Evolutionary conservation across 2,113 vertebrate genomes (phyloP).

Genomic region (Ceyx margarethae): DNA sequence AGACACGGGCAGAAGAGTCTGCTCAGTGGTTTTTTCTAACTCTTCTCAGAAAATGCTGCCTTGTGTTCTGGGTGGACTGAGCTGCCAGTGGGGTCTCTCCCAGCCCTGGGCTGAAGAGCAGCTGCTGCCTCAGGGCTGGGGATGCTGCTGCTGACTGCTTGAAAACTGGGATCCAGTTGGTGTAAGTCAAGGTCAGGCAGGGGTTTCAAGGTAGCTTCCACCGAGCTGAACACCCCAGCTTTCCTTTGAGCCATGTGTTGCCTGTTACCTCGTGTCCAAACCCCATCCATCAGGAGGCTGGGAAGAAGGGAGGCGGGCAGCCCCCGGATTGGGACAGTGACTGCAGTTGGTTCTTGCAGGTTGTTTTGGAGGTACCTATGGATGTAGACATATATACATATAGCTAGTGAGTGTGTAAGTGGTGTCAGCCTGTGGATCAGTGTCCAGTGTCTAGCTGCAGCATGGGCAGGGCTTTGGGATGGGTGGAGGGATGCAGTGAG

Average conservation of each 20-base stretch:
- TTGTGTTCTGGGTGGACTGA: background rate
- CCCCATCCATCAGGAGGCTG: background rate
- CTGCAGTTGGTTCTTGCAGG: background rate
- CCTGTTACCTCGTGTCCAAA: background rate
- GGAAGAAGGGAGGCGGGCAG: background rate
- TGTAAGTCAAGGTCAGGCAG: background rate
- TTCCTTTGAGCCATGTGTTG: background rate
- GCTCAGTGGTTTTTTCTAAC: background rate
- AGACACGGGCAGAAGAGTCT: background rate
- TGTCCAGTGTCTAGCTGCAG: fast-evolving
- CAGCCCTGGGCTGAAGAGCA: background rate
- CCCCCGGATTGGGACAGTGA: background rate
- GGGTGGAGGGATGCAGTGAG: background rate
- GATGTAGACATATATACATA: background rate
- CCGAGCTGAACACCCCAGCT: background rate
- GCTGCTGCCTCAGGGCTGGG: background rate
- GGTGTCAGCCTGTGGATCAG: background rate
- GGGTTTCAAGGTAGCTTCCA: background rate
- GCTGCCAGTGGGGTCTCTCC: background rate
- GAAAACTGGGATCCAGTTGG: background rate
- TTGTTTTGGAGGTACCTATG: background rate
- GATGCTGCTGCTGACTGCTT: background rate
- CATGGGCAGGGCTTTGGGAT: background rate
- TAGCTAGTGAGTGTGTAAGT: background rate
- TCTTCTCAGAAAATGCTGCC: background rate